Percentiles rank a stretch among this genome's conserved stretches.
These are phyloP conservation scores for Phaetusa simplex DNA, from an alignment of 2,113 vertebrate genomes.

Conservation along the genomic window DNA sequence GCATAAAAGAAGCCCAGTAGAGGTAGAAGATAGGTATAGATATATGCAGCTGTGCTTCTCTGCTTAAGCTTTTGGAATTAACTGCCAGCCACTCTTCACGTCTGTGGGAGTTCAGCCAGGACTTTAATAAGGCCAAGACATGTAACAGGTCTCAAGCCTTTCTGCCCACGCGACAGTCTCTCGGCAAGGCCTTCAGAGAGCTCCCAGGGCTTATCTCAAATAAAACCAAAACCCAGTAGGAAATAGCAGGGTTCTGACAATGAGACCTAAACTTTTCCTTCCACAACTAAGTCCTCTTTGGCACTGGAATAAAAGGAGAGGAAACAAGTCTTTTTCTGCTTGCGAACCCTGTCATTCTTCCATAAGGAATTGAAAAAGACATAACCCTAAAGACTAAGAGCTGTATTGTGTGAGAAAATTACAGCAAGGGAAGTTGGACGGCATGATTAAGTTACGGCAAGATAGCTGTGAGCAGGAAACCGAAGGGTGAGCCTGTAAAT, in stretches of 20 bases:
- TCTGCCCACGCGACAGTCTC: background rate
- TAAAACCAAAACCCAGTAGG: background rate
- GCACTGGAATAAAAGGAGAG: conserved; percentile 7
- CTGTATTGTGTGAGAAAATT: conserved; percentile 9
- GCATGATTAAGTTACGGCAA: background rate
- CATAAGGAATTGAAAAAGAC: background rate
- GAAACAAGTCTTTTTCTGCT: conserved; percentile 13
- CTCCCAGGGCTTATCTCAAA: background rate
- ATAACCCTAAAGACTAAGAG: background rate
- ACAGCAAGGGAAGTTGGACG: background rate
- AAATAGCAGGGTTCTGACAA: background rate
- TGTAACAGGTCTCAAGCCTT: background rate
- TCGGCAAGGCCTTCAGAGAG: background rate
- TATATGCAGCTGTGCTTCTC: background rate
- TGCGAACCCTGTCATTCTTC: background rate
- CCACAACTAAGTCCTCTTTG: background rate
- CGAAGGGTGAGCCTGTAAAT: background rate
- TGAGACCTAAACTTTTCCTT: background rate
- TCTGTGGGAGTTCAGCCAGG: background rate
- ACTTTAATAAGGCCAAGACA: background rate
- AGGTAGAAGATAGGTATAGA: background rate
- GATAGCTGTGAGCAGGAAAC: conserved; percentile 12
- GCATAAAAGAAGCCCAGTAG: background rate
- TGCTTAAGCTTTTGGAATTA: background rate
- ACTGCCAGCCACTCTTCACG: background rate